Conservation (phyloP, 2,888 invertebrate genomes). For the Eupithecia centaureata region DNA sequence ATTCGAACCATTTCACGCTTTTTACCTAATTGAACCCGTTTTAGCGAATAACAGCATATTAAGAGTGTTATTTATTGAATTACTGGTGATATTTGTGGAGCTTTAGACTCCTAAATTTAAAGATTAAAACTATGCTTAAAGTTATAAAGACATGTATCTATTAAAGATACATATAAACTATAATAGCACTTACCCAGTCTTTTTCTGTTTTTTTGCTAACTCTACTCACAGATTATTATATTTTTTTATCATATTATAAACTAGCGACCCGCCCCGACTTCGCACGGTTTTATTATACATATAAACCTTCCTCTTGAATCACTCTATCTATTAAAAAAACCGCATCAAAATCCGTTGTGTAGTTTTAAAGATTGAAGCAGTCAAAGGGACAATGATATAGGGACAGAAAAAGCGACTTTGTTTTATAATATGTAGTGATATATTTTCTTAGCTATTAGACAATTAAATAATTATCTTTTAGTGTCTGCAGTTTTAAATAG, state of each 20-base stretch:
- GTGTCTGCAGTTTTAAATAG: background rate
- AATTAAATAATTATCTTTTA: background rate
- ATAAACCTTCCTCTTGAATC: no score
- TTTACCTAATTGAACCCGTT: slow-evolving; percentile 14
- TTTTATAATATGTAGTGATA: no score
- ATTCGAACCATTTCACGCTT: slow-evolving; percentile 25
- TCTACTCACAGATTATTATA: background rate
- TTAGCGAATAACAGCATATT: slow-evolving; percentile 29
- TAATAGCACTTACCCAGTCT: background rate
- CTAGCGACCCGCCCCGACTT: no score
- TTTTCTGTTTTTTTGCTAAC: background rate
- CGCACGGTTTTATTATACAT: no score
- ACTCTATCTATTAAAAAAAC: no score
- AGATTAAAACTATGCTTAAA: background rate
- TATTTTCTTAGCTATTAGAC: no score
- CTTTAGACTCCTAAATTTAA: slow-evolving; percentile 25
- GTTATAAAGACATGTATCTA: background rate
- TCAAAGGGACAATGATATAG: no score
- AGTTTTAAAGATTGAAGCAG: no score
- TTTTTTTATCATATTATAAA: no score
- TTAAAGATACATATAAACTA: no score
- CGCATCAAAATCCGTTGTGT: no score
- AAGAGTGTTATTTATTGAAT: slow-evolving; percentile 24
- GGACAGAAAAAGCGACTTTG: no score
- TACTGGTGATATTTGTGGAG: slow-evolving; percentile 28